Percentiles rank a stretch among this genome's conserved stretches.
Evolutionary conservation across 2,797 vertebrate species (phyloP).

Genomic region (Takifugu ocellatus): DNA sequence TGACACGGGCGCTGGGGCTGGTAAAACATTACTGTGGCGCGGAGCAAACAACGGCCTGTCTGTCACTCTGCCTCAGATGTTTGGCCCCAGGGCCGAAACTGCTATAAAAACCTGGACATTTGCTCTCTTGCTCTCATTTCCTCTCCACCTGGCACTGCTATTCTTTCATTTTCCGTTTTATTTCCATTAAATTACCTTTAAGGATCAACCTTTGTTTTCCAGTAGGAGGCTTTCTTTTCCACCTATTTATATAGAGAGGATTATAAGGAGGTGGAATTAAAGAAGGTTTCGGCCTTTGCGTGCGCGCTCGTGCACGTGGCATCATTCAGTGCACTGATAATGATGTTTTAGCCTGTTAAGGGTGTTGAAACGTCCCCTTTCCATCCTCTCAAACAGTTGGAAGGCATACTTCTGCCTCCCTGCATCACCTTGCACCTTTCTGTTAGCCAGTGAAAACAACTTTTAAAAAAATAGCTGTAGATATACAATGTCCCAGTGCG

Average conservation of each 20-base stretch:
- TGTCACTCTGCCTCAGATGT: constrained; percentile 77
- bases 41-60: constrained; percentile 73
- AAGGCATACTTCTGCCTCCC: constrained; percentile 62
- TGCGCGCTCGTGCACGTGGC: not conserved
- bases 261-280: no score
- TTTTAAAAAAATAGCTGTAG: constrained; percentile 53
- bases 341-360: constrained; percentile 29
- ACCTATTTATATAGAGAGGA: no score
- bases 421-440: constrained; percentile 60
- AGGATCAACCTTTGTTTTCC: no score
- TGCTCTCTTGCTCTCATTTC: constrained; percentile 41
- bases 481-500: constrained; percentile 72
- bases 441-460: constrained; percentile 61
- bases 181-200: not conserved
- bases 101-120: constrained; percentile 50
- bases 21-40: constrained; percentile 79
- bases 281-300: no score
- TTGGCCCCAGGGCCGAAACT: constrained; percentile 70
- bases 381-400: constrained; percentile 65
- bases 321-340: constrained; percentile 29
- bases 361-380: constrained; percentile 56
- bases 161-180: not conserved
- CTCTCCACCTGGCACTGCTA: constrained; percentile 7
- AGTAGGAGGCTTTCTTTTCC: no score
- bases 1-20: constrained; percentile 79